Evolutionary conservation across 2,888 invertebrate species (phyloP).

Genomic region (Pheosia gnoma): DNA sequence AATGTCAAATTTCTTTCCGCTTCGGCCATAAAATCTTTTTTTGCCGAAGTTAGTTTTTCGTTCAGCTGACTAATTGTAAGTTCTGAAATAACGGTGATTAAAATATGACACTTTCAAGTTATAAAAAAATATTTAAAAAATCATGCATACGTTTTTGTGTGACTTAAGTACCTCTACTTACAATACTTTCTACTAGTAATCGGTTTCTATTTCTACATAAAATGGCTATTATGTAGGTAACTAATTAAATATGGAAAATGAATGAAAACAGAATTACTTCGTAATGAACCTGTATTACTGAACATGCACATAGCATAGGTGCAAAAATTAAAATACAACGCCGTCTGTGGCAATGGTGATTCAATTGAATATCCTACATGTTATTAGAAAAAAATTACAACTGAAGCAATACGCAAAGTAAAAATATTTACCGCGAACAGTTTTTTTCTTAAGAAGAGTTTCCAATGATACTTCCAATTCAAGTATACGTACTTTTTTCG

Average conservation of each 20-base stretch:
- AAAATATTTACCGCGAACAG: constrained; percentile 78
- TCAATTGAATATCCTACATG: constrained; percentile 19
- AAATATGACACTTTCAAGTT: too few species aligned
- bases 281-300: constrained; percentile 11
- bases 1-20: constrained; percentile 84
- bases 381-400: constrained; percentile 77
- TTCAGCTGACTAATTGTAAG: constrained; percentile 89
- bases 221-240: not conserved
- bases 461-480: constrained; percentile 94
- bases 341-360: constrained; percentile 26
- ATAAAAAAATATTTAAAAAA: constrained; percentile 2
- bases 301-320: constrained; percentile 21
- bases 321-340: constrained; percentile 34
- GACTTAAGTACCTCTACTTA: not conserved
- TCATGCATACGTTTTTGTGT: not conserved
- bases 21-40: constrained; percentile 88
- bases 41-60: constrained; percentile 90
- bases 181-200: constrained; percentile 3
- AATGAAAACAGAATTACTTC: constrained; percentile 10
- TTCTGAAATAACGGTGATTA: constrained; percentile 71
- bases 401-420: constrained; percentile 46
- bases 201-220: not conserved
- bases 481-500: constrained; percentile 91
- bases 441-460: constrained; percentile 89
- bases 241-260: constrained; percentile 13